Base-by-base conservation (phyloP, 1,140 invertebrate species). In the Pinna nobilis region DNA sequence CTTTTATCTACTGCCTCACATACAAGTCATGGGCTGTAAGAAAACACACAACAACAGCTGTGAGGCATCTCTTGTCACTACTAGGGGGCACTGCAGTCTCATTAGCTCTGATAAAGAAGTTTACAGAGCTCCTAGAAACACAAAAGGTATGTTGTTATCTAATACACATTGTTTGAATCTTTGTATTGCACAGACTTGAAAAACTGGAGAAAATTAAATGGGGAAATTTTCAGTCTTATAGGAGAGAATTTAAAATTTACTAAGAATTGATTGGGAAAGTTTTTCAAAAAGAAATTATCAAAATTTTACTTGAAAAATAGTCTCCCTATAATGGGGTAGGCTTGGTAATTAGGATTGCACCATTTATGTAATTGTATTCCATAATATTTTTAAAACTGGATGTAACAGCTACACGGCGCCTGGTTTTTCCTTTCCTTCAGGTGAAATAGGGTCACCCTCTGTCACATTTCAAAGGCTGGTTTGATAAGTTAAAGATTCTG, bases 1-100 rank as follows among this genome's bases (percentile, higher is more conserved):
- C 93, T 4, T 87, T 95, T 41, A 84, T 95, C 18, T 90, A 90
- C 77, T 93, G 93, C 68, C 82, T 94, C 9, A 91, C 91, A 5
- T 89, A 90, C 41, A 79, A 79, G 18, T 76, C 79, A 9, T 81
- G 78, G 66, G n/a, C 39, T 3, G 80, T 87, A 9, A 79, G 90
- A 9, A 78, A 80, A 39, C 72, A 83, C 60, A 83, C 86, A 18
- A 73, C 78, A n/a, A 37, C 80, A 5, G 72, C 84, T 32, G 77
- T 89, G 1, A 88, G 87, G 51, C 87, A 87, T 65, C 80, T 92
- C 28, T 74, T 91, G 6, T 85, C 86, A 1, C 70, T 85, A 11
- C 79, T 89, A 0, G 89, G 88, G 9, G 90, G 90, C 79, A 90
- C 86, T 53, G 81, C 76, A 64, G 89, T 91, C 23, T 89, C 91